Evolutionary conservation across 2,113 vertebrate species (phyloP), one percentile per base, ranked within the genome.

Genomic region (Dunckerocampus dactyliophorus): DNA sequence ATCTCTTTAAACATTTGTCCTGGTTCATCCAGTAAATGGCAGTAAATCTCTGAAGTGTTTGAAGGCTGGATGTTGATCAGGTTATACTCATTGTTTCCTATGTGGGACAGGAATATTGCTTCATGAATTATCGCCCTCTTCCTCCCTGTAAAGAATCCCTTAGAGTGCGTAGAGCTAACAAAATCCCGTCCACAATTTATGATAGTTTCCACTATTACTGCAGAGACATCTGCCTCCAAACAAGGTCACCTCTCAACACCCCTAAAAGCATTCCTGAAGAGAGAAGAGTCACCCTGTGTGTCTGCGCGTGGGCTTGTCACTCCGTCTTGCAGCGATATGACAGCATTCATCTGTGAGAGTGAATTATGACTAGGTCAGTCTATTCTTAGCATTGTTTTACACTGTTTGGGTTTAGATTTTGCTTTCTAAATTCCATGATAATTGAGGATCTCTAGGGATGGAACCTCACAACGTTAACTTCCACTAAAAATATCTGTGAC

Each of bases 351-450:
- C 54, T 62, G 31, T 59, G 56, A 78, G 73, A 85, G 58, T 71
- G 67, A 75, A 83, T 81, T 71, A 65, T 83, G 75, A 80, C 82
- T 82, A 78, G 83, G 80, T 87, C 82, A 78, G 50, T 59, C 72
- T 89, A 87, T 89, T 88, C 75, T 86, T 87, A 86, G 83, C 14
- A 7, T 59, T 53, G 50, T 76, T 79, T 80, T 78, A 71, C 75
- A 87, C 74, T 83, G 83, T 85, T 85, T 87, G 77, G 76, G 74
- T 85, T 82, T 58, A 81, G 77, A 72, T 83, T 71, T 81, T 89
- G 86, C 84, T 88, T 88, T 89, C 86, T 87, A 86, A 90, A 90
- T 91, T 89, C 88, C 88, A 83, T 64, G 57, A 82, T 91, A 89
- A 91, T 89, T 88, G 82, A 74, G 74, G 82, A 83, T 83, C 89